A percentile compares a stretch with the other conserved stretches of the same genome.
Evolutionary conservation across 1,140 invertebrate genomes (phyloP).

Genomic region (Chrysomallon squamiferum): DNA sequence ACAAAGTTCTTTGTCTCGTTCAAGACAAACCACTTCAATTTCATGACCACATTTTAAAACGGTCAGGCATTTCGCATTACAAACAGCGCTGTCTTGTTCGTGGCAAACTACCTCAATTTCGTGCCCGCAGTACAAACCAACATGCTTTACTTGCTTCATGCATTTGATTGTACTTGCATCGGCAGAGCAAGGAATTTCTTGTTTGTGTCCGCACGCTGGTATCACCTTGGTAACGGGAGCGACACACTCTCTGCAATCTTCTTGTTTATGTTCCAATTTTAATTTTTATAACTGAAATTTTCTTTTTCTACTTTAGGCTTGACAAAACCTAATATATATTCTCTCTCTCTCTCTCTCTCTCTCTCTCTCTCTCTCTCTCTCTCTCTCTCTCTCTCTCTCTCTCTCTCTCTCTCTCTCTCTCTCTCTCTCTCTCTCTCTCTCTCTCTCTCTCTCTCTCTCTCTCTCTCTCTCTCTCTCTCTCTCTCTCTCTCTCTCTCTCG

Average conservation of each 20-base stretch:
- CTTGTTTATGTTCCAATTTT: too few relatives aligned
- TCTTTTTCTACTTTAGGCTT: too few relatives aligned
- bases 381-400: too few relatives aligned
- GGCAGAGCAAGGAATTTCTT: conserved; percentile 68
- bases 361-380: too few relatives aligned
- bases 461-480: too few relatives aligned
- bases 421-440: too few relatives aligned
- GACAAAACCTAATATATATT: too few relatives aligned
- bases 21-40: conserved; percentile 27
- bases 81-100: conserved; percentile 62
- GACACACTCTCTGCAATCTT: conserved; percentile 74
- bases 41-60: conserved; percentile 40
- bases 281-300: too few relatives aligned
- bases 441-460: too few relatives aligned
- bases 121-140: conserved; percentile 54
- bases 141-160: conserved; percentile 13
- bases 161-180: conserved; percentile 66
- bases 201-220: conserved; percentile 67
- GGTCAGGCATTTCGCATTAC: neutral
- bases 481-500: too few relatives aligned
- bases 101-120: conserved; percentile 45
- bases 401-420: too few relatives aligned
- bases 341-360: too few relatives aligned
- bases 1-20: conserved; percentile 11
- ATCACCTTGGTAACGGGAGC: conserved; percentile 59